Percentiles rank a stretch among this genome's conserved stretches.
Conservation (phyloP, 2,113 vertebrate genomes). For the Phaethon lepturus region DNA sequence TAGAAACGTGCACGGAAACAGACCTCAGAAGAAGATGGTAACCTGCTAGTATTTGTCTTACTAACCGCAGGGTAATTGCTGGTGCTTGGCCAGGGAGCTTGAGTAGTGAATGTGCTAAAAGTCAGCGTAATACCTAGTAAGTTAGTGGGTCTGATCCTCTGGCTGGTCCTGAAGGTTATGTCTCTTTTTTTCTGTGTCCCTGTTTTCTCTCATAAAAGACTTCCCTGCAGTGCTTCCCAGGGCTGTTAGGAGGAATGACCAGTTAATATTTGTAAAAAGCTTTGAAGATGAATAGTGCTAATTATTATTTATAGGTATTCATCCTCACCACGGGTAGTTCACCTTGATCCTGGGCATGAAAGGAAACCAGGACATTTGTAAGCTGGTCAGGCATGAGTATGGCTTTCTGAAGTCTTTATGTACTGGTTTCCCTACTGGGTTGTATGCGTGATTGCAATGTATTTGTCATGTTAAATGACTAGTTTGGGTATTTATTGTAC, state of each 20-base stretch:
- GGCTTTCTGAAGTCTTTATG: constrained; percentile 15
- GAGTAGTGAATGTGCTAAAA: neutral
- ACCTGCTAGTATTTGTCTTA: neutral
- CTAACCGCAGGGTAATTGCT: neutral
- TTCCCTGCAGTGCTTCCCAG: constrained; percentile 18
- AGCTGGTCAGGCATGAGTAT: constrained; percentile 7
- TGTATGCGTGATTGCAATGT: neutral
- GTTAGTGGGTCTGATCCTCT: neutral
- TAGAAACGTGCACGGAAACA: neutral
- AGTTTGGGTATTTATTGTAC: neutral
- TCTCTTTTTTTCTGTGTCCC: neutral
- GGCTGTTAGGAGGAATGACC: neutral
- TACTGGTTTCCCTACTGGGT: neutral
- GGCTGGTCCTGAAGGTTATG: neutral
- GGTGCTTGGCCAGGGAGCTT: neutral
- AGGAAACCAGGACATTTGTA: constrained; percentile 13
- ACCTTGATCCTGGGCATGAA: constrained; percentile 46
- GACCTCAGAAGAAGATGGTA: neutral
- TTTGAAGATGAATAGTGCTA: constrained; percentile 46
- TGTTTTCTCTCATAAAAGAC: neutral
- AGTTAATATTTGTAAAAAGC: constrained; percentile 14
- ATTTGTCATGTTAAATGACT: neutral
- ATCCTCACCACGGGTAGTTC: neutral
- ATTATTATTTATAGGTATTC: constrained; percentile 43
- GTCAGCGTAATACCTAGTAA: neutral